Evolutionary conservation across 1,140 invertebrate genomes (phyloP), one percentile per base, ranked within the genome.

Genomic region (Neodiprion fabricii): DNA sequence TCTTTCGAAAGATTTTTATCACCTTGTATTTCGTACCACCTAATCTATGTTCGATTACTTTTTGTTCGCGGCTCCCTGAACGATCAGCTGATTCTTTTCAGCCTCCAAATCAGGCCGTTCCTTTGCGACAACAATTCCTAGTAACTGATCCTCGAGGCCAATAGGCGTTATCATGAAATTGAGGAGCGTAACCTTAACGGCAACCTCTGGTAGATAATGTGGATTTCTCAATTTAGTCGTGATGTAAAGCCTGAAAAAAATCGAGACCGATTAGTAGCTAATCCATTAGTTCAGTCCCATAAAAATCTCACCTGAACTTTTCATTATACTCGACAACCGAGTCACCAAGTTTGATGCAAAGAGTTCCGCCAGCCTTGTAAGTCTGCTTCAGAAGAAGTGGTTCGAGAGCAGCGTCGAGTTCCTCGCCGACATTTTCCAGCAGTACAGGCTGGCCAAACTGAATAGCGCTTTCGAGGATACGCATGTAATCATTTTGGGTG

Each of bases 81-180:
- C 89, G 76, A 96, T 96, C 0, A 97, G 87, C 76, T 94, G 91
- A 82, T 96, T 95, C 86, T 96, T 96, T 74, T 96, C 95, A 66
- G 96, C 94, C 85, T 97, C 95, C 75, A 98, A 86, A 85, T 97
- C 95, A 1, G 96, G 96, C 70, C 95, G 87, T 85, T 97, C 96
- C 74, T 94, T 92, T 1, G 95, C 95, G 11, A 97, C 96, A 0
- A 96, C 95, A 76, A 96, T 94, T 61, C 95, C 94, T 67, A 97
- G 83, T 28, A 97, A 86, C 85, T 97, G 95, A 84, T 96, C 95
- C 88, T 95, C 91, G 7, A 98, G 84, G 10, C 96, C 96, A 69
- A 95, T 93, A 53, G 91, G 91, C 4, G 95, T 97, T 71, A 97
- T 93, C 92, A 94, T 94, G 81, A 97, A 97, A 86, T 97, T 97